Evolutionary conservation across 2,797 vertebrate genomes (phyloP), one percentile per base, ranked within the genome.

Genomic region (Paedocypris micromegethes): DNA sequence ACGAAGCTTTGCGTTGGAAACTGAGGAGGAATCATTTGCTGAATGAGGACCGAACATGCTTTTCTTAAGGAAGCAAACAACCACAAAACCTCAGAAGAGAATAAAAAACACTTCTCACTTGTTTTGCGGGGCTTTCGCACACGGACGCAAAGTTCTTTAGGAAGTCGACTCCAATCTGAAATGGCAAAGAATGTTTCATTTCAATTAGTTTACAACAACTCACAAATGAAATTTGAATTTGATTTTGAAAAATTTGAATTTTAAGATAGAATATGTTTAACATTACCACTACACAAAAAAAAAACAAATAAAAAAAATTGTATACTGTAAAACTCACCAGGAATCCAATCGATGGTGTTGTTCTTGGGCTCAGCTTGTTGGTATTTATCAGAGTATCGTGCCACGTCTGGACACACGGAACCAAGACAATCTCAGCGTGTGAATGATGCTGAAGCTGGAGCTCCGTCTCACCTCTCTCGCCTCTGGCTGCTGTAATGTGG

Each of bases 361-460:
- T 90, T 86, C 1, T 85, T 66, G 0, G 86, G 82, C 40, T 87
- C 87, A 7, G 81, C 86, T 9, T 72, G 81, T 80, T 92, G 91
- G 66, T 92, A 92, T 58, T 92, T 91, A 81, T 92, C 90, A 0
- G 91, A 91, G 79, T 92, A 91, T 9, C 90, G 87, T 9, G 87
- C 89, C 45, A 91, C 89, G 78, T 92, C 91, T 92, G 72, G 9
- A 42, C 23, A 23, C 23, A 23, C 23, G 23, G 23, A 23, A 23
- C 23, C 23, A 23, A 23, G 23, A 23, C 23, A 23, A 23, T 23
- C 23, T 23, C 23, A 23, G 23, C 23, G 23, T 23, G 23, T 23
- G 23, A 67, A 2, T 66, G n/a, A 57, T 4, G 6, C 45, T 37
- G 45, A 3, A 43, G n/a, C 38, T 6, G 4, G 37, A n/a, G 9